Base-by-base conservation (phyloP, 2,113 vertebrate genomes). In the Python bivittatus region DNA sequence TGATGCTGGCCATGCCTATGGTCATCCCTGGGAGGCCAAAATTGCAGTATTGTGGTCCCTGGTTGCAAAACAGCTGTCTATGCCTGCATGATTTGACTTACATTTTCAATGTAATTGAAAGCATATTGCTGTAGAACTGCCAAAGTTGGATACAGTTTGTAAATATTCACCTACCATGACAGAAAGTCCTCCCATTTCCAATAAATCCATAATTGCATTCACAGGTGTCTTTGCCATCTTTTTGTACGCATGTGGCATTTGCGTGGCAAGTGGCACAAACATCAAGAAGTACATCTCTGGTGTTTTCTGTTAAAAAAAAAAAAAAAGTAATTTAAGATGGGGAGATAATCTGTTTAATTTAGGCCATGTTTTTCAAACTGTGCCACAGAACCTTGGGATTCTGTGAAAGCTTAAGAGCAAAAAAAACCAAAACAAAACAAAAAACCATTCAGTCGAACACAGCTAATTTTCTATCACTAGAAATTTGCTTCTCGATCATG, bases 151-250 rank as follows among this genome's bases (percentile, higher is more conserved):
- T 38, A 27, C 3, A 23, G 0, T 11, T 57, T 84, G 9, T 42
- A n/a, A 60, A 15, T 88, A 42, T 85, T 22, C 60, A 95, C 98
- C 93, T 95, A 99, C 99, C 99, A 95, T 98, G 94, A 96, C 99
- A 99, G 25, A 97, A 96, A 0, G 97, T 98, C 94, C 97, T 98
- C 88, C 99, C 99, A 8, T 99, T 99, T 93, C 99, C 99, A 84
- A 98, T 97, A 95, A 99, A 99, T 88, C 99, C 99, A 2, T 98
- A 99, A 94, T 98, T 99, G 97, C 99, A 99, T 94, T 98, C 98
- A 79, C 99, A 99, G 88, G 98, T 96, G 90, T 98, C 98, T 33
- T 97, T 98, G 29, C 98, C 97, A 3, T 98, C 97, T 93, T 96
- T 98, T 88, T 98, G 94, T 0, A 98, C 97, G 95, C 99, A 99